These are phyloP conservation scores for Amblyopsis hoosieri DNA, from an alignment of 2,797 vertebrate species.

Conservation along the genomic window DNA sequence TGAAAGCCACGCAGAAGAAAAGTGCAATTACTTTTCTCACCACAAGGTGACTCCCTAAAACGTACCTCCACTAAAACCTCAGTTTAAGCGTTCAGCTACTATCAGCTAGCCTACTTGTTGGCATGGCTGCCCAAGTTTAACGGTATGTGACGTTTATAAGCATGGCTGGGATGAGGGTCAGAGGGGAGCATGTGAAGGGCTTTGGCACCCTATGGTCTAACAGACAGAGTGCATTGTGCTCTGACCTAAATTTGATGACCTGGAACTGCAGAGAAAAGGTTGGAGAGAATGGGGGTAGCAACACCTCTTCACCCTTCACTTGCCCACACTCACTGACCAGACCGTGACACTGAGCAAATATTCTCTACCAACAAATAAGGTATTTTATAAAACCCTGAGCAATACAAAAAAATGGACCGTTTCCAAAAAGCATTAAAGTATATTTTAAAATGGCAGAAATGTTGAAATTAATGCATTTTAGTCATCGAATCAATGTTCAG, in stretches of 20 bases:
- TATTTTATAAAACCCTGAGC: conserved; percentile 11
- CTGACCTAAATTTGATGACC: conserved; percentile 73
- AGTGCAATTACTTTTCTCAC: conserved; percentile 6
- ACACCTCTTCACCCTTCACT: conserved; percentile 57
- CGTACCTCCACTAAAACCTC: neutral
- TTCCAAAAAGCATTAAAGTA: neutral
- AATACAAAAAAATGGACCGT: neutral
- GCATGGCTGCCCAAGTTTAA: conserved; percentile 20
- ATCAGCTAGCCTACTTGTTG: neutral
- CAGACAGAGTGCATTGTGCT: conserved; percentile 70
- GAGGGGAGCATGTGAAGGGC: conserved; percentile 49
- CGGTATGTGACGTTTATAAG: conserved; percentile 20
- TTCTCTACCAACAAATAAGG: conserved; percentile 33
- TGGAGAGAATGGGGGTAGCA: conserved; percentile 44
- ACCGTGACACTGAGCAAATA: conserved; percentile 52
- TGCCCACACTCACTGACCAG: conserved; percentile 38
- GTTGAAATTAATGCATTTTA: neutral
- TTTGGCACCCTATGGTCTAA: conserved; percentile 51
- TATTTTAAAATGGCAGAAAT: neutral
- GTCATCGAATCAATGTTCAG: neutral
- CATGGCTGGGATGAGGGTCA: conserved; percentile 47
- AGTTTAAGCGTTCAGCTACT: neutral
- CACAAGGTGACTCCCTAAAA: conserved; percentile 29
- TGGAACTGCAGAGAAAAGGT: conserved; percentile 59
- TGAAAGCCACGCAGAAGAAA: neutral